These are phyloP conservation scores for Ancistrus triradiatus DNA, from an alignment of 2,113 vertebrate species.

Conservation along the genomic window DNA sequence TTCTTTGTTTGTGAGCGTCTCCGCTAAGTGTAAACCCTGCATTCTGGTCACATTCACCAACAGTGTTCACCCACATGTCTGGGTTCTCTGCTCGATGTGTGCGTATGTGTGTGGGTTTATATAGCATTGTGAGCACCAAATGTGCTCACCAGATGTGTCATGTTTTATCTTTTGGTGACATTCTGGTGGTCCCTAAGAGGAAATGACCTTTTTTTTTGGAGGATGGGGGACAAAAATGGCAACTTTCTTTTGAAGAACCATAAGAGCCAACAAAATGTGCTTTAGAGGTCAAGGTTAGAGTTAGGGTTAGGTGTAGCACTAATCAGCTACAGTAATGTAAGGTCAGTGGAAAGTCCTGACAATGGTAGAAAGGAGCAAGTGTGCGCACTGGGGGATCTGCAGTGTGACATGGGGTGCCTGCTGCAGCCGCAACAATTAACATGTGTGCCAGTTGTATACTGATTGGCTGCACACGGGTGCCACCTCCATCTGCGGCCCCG, in stretches of 20 bases:
- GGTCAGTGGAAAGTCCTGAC: too few relatives aligned
- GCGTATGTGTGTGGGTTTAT: constrained; percentile 13
- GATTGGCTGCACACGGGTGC: constrained; percentile 53
- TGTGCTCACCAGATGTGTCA: too few relatives aligned
- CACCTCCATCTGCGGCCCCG: constrained; percentile 31
- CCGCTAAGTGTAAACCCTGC: constrained; percentile 6
- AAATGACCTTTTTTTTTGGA: too few relatives aligned
- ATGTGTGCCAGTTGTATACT: constrained; percentile 52
- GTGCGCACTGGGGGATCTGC: constrained; percentile 38
- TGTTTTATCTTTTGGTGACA: too few relatives aligned
- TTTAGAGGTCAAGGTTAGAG: too few relatives aligned
- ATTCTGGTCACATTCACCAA: constrained; percentile 32
- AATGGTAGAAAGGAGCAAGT: constrained; percentile 2
- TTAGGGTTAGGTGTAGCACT: too few relatives aligned
- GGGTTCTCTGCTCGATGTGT: constrained; percentile 8
- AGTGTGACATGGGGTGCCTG: constrained; percentile 42
- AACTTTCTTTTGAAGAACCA: too few relatives aligned
- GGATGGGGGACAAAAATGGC: too few relatives aligned
- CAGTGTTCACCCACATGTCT: constrained; percentile 28
- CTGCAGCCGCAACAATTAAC: constrained; percentile 69
- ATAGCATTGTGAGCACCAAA: too few relatives aligned
- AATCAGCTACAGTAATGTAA: too few relatives aligned
- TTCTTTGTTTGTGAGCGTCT: not conserved
- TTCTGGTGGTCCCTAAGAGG: too few relatives aligned
- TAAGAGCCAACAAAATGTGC: too few relatives aligned